Conservation (phyloP, 2,888 invertebrate species). For the Macrosoma leucophasiata region DNA sequence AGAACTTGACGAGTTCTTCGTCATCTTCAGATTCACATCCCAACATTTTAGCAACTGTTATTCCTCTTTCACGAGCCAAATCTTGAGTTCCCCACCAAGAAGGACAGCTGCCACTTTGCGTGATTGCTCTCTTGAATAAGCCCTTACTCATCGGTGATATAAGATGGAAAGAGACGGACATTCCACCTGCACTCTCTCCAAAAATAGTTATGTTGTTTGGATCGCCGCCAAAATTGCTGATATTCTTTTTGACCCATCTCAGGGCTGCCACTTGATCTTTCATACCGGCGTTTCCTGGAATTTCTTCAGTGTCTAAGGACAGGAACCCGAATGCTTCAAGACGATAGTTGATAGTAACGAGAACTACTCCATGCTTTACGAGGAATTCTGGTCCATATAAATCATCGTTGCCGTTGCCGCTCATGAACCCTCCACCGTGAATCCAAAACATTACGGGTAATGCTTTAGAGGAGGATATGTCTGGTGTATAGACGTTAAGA, state of each 20-base stretch:
- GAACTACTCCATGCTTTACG: slow-evolving; percentile 31
- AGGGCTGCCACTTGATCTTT: slow-evolving; percentile 41
- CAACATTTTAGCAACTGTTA: slow-evolving; percentile 29
- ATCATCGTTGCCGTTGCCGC: slow-evolving; percentile 30
- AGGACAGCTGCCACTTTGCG: slow-evolving; percentile 36
- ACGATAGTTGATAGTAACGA: slow-evolving; percentile 48
- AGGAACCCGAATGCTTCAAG: slow-evolving; percentile 39
- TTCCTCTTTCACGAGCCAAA: slow-evolving; percentile 27
- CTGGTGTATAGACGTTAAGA: slow-evolving; percentile 31
- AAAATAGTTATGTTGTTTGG: slow-evolving; percentile 37
- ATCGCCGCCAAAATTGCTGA: slow-evolving; percentile 34
- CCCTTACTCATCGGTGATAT: slow-evolving; percentile 41
- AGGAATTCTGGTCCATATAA: slow-evolving; percentile 35
- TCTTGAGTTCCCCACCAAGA: slow-evolving; percentile 30
- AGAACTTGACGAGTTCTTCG: slow-evolving; percentile 30
- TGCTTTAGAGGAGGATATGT: slow-evolving; percentile 11
- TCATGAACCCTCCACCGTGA: slow-evolving; percentile 35
- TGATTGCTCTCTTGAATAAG: slow-evolving; percentile 38
- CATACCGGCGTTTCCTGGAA: slow-evolving; percentile 41
- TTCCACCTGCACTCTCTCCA: slow-evolving; percentile 43
- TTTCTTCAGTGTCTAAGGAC: slow-evolving; percentile 34
- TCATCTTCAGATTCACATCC: slow-evolving; percentile 30
- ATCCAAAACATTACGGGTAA: slow-evolving; percentile 39
- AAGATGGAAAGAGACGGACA: slow-evolving; percentile 39
- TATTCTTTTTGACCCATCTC: slow-evolving; percentile 35